Evolutionary conservation across 2,113 vertebrate genomes (phyloP).

Genomic region (Ictalurus furcatus): DNA sequence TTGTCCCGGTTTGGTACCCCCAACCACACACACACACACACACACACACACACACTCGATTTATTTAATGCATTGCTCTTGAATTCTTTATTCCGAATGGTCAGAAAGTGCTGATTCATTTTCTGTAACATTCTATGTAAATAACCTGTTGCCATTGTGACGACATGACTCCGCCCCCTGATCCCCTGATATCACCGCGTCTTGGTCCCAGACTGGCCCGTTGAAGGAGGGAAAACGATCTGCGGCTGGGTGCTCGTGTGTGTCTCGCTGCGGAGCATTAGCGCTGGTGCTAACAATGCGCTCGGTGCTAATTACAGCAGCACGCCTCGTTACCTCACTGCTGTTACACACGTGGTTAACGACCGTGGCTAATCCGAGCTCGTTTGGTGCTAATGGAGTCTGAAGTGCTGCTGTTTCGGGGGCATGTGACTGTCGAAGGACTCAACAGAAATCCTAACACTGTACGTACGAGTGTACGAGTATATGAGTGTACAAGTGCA

Average conservation of each 20-base stretch:
- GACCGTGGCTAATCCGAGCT: conserved; percentile 47
- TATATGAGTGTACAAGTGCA: neutral
- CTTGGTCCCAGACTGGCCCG: neutral
- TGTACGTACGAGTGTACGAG: neutral
- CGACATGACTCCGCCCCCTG: neutral
- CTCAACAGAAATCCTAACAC: conserved; percentile 1
- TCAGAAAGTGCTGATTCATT: neutral
- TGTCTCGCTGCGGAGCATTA: conserved; percentile 7
- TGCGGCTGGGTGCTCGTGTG: neutral
- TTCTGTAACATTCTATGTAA: neutral
- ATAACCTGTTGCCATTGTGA: neutral
- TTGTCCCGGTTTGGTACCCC: neutral
- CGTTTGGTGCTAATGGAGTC: conserved; percentile 50
- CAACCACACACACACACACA: neutral
- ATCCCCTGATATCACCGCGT: neutral
- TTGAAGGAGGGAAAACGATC: neutral
- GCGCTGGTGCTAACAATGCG: conserved; percentile 17
- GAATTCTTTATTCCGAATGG: neutral
- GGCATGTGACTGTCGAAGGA: neutral
- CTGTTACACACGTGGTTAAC: conserved; percentile 63
- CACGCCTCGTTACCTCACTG: conserved; percentile 59
- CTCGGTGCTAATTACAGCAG: conserved; percentile 34
- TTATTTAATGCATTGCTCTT: neutral
- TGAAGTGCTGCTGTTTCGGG: conserved; percentile 39
- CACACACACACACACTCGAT: neutral